phyloP scores from a whole-genome alignment of 1,140 invertebrate species.

The Papilio glaucus region DNA sequence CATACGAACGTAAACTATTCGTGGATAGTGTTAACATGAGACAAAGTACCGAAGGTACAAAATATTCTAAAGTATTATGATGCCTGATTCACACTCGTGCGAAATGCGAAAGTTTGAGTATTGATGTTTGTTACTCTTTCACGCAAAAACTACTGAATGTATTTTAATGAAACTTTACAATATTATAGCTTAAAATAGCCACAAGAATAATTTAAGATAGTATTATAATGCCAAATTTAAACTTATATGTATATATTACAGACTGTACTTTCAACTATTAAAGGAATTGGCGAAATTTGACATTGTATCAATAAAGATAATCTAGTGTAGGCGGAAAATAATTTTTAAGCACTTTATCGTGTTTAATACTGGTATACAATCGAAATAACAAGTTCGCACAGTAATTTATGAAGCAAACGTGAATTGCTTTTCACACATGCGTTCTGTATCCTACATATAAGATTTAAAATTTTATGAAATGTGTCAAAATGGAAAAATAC shows the following conservation, averaged over 20 bases:
- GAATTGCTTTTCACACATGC: conserved; percentile 20
- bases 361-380: background rate
- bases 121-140: too few species aligned
- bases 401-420: background rate
- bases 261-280: background rate
- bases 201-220: too few species aligned
- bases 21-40: background rate
- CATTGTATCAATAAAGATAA: too few species aligned
- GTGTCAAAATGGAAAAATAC: background rate
- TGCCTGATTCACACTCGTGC: too few species aligned
- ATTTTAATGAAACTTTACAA: too few species aligned
- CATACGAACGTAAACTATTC: background rate
- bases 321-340: too few species aligned
- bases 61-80: too few species aligned
- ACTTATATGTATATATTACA: too few species aligned
- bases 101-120: too few species aligned
- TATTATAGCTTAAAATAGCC: too few species aligned
- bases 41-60: background rate
- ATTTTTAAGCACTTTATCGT: background rate
- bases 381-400: background rate
- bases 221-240: background rate
- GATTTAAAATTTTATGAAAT: conserved; percentile 3
- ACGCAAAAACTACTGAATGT: too few species aligned
- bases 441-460: background rate
- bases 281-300: too few species aligned